Evolutionary conservation across 1,140 invertebrate species (phyloP), one percentile per base, ranked within the genome.

Genomic region (Aphidius gifuensis): DNA sequence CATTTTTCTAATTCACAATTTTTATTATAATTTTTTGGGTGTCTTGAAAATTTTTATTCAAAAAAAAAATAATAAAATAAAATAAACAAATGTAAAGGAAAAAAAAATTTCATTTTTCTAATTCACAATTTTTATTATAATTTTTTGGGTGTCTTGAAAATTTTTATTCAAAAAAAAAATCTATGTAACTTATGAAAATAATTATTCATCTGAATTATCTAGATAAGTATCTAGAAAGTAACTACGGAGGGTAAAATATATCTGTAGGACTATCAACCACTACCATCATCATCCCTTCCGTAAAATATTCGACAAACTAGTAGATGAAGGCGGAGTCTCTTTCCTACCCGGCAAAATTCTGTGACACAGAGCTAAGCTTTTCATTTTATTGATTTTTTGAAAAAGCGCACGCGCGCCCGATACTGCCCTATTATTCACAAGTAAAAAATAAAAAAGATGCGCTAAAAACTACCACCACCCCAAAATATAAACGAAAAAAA

Each of bases 321-420:
- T 81, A 80, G 78, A 72, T 74, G 78, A 80, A 81, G 79, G 78
- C 79, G 78, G 65, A 64, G 65, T 64, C 59, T 67, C 45, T 51
- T 32, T 32, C 59, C 9, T 49, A 44, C 64, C 60, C 56, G 66
- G 65, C 68, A 71, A 72, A 70, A 74, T 62, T 50, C 76, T 75
- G 76, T 77, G 71, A 72, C 74, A 76, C 77, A 80, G 78, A 80
- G 78, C 74, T 74, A 79, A 79, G 78, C 78, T 81, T 80, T 81
- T 80, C 78, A 73, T 79, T 81, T 81, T 80, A 80, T 81, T 80
- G 79, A 80, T 81, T 81, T 81, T 81, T 80, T 77, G 75, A 75
- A 79, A 81, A 81, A 81, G 79, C 78, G 78, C 79, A 74, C 78
- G 79, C 79, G 78, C 79, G 75, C 71, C 70, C 66, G 71, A 9